phyloP scores from a whole-genome alignment of 2,888 invertebrate species.

The Tinea trinotella region DNA sequence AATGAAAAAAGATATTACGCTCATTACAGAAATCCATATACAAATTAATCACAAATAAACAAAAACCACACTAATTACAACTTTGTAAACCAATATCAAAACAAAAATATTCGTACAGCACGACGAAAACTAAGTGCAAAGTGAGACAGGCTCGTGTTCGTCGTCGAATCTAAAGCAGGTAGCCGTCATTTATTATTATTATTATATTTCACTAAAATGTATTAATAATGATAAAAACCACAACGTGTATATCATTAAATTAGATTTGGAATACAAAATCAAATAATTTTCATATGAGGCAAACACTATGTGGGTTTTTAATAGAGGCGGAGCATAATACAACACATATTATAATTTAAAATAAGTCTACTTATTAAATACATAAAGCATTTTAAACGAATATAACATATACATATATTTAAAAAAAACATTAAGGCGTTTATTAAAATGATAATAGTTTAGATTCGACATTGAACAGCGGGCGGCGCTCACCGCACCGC shows the following conservation, averaged over 20 bases:
- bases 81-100: constrained; percentile 63
- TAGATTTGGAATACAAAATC: too few species aligned
- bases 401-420: not conserved
- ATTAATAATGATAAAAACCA: too few species aligned
- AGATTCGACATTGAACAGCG: constrained; percentile 53
- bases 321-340: not conserved
- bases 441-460: constrained; percentile 16
- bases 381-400: not conserved
- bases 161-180: constrained; percentile 50
- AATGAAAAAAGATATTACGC: constrained; percentile 31
- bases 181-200: not conserved
- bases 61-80: constrained; percentile 67
- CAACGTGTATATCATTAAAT: too few species aligned
- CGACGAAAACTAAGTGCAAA: constrained; percentile 71
- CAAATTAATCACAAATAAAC: constrained; percentile 57
- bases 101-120: constrained; percentile 64
- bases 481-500: constrained; percentile 57
- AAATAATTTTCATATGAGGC: not conserved
- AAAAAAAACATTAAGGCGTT: not conserved
- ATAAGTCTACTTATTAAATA: not conserved
- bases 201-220: constrained; percentile 6
- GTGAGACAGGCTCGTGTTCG: constrained; percentile 48
- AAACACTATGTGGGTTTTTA: not conserved
- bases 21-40: constrained; percentile 57
- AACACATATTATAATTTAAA: not conserved